A percentile compares a stretch with the other conserved stretches of the same genome.
Evolutionary conservation across 2,888 invertebrate genomes (phyloP).

Genomic region (Neoaliturus tenellus): DNA sequence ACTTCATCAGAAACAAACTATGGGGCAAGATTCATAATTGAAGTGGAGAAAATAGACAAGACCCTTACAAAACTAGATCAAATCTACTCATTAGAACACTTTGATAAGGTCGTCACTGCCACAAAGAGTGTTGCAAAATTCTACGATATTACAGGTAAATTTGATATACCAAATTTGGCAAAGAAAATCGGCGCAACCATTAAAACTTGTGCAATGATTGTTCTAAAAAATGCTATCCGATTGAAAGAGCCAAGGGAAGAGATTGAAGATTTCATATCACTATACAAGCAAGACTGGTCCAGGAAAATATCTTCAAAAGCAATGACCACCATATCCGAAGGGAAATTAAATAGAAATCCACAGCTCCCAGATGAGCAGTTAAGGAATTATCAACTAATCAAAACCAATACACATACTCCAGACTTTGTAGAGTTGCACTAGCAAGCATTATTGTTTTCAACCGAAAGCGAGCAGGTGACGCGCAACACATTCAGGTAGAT

Average conservation of each 20-base stretch:
- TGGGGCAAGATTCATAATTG: neutral
- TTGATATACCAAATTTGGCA: slow-evolving; percentile 23
- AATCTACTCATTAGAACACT: neutral
- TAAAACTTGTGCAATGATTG: slow-evolving; percentile 16
- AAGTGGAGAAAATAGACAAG: neutral
- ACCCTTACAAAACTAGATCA: neutral
- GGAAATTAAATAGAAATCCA: neutral
- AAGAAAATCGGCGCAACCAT: slow-evolving; percentile 29
- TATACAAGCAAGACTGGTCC: slow-evolving; percentile 25
- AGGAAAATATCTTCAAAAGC: slow-evolving; percentile 11
- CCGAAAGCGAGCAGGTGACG: slow-evolving; percentile 45
- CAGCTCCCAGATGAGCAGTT: neutral
- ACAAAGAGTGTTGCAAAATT: slow-evolving; percentile 12
- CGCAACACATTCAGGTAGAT: slow-evolving; percentile 10
- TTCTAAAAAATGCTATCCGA: neutral
- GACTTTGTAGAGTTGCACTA: neutral
- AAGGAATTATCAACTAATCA: neutral
- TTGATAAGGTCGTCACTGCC: neutral
- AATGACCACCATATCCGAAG: neutral
- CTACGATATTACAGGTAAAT: neutral
- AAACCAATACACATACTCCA: neutral
- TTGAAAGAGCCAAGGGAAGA: neutral
- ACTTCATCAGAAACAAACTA: slow-evolving; percentile 38
- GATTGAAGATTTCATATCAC: slow-evolving; percentile 1
- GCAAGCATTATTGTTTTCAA: slow-evolving; percentile 42